These are phyloP conservation scores for Chromis chromis DNA, from an alignment of 2,797 vertebrate genomes.

Conservation along the genomic window DNA sequence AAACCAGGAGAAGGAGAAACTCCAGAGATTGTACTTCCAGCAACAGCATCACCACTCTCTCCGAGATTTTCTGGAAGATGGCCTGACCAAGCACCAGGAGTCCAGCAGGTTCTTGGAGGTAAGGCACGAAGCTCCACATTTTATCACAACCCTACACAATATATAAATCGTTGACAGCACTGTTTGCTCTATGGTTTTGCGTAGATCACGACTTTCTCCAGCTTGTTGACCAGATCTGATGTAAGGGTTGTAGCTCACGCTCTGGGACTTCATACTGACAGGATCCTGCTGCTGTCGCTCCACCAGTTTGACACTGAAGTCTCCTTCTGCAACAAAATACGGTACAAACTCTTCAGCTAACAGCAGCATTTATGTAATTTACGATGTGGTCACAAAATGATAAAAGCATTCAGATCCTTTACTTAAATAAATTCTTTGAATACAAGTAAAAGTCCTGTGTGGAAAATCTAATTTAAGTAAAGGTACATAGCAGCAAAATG, in stretches of 20 bases:
- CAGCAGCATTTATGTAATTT: background rate
- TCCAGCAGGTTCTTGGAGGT: conserved; percentile 83
- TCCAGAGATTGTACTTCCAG: conserved; percentile 81
- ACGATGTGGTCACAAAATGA: too few relatives aligned
- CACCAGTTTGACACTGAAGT: conserved; percentile 87
- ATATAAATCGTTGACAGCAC: background rate
- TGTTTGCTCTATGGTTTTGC: conserved; percentile 19
- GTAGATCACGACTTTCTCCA: conserved; percentile 85
- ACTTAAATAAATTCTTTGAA: too few relatives aligned
- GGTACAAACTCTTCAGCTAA: conserved; percentile 59
- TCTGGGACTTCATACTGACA: conserved; percentile 65
- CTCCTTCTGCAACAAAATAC: conserved; percentile 84
- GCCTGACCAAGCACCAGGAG: conserved; percentile 47
- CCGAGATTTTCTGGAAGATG: conserved; percentile 73
- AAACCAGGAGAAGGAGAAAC: conserved; percentile 72
- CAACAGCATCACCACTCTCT: conserved; percentile 82
- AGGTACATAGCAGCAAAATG: too few relatives aligned
- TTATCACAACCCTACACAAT: background rate
- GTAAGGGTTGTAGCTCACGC: conserved; percentile 64
- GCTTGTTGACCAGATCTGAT: conserved; percentile 82
- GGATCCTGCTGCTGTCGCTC: conserved; percentile 80
- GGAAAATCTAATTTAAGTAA: too few relatives aligned
- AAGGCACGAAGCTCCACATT: background rate
- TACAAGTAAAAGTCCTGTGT: too few relatives aligned
- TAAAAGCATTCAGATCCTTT: too few relatives aligned